These are phyloP conservation scores for Pyrrhosoma nymphula DNA, from an alignment of 2,888 invertebrate species.

Conservation along the genomic window DNA sequence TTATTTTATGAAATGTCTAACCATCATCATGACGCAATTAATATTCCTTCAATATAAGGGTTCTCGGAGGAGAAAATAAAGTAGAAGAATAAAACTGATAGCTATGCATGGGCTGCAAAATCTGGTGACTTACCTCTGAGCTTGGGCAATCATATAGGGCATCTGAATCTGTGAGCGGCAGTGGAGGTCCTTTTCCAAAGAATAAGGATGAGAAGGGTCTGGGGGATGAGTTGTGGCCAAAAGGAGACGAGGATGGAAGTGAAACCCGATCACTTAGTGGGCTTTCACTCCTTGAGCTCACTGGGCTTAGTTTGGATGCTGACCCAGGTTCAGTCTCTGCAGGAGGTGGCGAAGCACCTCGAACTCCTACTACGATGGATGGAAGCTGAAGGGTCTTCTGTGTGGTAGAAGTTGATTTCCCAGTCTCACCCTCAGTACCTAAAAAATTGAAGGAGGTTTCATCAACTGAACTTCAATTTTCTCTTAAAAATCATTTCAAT, in stretches of 20 bases:
- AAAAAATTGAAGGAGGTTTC: not conserved
- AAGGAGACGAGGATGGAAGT: slow-evolving; percentile 84
- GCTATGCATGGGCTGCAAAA: too few species aligned
- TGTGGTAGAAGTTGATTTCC: slow-evolving; percentile 61
- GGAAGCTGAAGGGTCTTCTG: slow-evolving; percentile 80
- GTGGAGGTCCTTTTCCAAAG: slow-evolving; percentile 74
- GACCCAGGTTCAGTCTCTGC: slow-evolving; percentile 21
- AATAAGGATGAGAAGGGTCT: slow-evolving; percentile 55
- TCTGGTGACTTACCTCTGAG: slow-evolving; percentile 79
- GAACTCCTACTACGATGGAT: slow-evolving; percentile 79
- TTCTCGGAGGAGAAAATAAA: too few species aligned
- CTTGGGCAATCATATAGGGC: slow-evolving; percentile 90
- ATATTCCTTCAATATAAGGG: too few species aligned
- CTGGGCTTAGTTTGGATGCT: slow-evolving; percentile 81
- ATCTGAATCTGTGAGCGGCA: slow-evolving; percentile 89
- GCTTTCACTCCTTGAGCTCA: slow-evolving; percentile 89
- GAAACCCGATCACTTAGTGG: slow-evolving; percentile 84
- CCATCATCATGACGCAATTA: too few species aligned
- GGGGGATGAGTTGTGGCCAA: slow-evolving; percentile 81
- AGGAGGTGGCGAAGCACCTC: slow-evolving; percentile 43
- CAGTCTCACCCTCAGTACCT: slow-evolving; percentile 71
- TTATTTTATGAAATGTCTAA: too few species aligned
- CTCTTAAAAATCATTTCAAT: too few species aligned
- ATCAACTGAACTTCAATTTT: not conserved
- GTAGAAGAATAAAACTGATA: too few species aligned